Conservation (phyloP, 2,888 invertebrate genomes). For the Stenolophus ochropezus region DNA sequence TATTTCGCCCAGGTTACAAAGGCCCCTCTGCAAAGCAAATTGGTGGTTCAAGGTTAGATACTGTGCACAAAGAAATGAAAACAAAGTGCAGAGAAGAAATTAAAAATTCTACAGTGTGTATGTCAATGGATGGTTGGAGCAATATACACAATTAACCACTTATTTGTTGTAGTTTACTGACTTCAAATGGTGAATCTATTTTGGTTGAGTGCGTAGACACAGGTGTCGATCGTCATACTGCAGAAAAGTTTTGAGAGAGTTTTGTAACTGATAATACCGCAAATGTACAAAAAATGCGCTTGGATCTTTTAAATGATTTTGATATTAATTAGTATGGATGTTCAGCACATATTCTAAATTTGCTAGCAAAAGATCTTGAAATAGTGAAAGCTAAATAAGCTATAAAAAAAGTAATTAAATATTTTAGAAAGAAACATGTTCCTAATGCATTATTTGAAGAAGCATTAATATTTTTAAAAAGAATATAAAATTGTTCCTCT, state of each 20-base stretch:
- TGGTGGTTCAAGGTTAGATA: constrained; percentile 11
- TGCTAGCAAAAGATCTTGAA: constrained; percentile 59
- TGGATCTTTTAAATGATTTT: not conserved
- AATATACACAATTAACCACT: constrained; percentile 62
- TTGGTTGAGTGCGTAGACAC: constrained; percentile 61
- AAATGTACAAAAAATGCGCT: not conserved
- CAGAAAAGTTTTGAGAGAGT: constrained; percentile 50
- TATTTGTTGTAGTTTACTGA: constrained; percentile 57
- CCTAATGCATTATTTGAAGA: constrained; percentile 57
- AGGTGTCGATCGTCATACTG: constrained; percentile 55
- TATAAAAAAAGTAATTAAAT: constrained; percentile 59
- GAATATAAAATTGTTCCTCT: no score
- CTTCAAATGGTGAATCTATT: constrained; percentile 25
- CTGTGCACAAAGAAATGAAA: constrained; percentile 29
- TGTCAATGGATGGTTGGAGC: constrained; percentile 62
- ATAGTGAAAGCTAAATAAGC: constrained; percentile 57
- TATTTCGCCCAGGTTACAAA: constrained; percentile 23
- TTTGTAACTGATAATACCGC: constrained; percentile 28
- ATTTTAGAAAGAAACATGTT: constrained; percentile 58
- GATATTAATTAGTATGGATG: constrained; percentile 36
- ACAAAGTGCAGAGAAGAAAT: constrained; percentile 36
- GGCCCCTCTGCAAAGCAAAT: constrained; percentile 24
- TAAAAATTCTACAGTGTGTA: constrained; percentile 42
- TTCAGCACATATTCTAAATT: constrained; percentile 55
- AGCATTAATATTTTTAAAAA: no score